phyloP scores from a whole-genome alignment of 2,888 invertebrate genomes.

The Cosmia pyralina region DNA sequence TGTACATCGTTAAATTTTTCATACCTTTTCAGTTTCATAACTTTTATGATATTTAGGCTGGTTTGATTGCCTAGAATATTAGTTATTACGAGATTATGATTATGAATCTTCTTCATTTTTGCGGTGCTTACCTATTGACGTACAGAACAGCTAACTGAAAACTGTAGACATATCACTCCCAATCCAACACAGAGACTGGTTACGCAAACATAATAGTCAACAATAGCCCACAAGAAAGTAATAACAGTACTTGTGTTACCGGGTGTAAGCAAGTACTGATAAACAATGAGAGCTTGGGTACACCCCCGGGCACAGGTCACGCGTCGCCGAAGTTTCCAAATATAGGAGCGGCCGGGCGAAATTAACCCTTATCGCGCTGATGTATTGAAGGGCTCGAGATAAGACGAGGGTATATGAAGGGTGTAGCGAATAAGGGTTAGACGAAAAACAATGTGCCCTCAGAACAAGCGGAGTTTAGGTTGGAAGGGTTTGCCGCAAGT shows the following conservation, averaged over 20 bases:
- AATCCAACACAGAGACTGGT: conserved; percentile 5
- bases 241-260: conserved; percentile 56
- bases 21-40: not conserved
- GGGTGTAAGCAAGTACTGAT: conserved; percentile 54
- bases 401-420: conserved; percentile 43
- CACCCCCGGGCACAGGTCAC: conserved; percentile 53
- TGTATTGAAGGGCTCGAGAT: conserved; percentile 61
- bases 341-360: conserved; percentile 54
- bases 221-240: conserved; percentile 37
- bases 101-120: not conserved
- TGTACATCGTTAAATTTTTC: conserved; percentile 33
- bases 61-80: conserved; percentile 8
- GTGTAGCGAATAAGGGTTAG: conserved; percentile 35
- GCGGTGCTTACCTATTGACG: too few species aligned
- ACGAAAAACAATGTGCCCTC: conserved; percentile 42
- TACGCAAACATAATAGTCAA: conserved; percentile 31
- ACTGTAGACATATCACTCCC: not conserved
- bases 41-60: conserved; percentile 9
- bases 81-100: too few species aligned
- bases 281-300: conserved; percentile 49
- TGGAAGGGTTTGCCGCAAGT: conserved; percentile 34
- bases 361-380: conserved; percentile 61
- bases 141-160: not conserved
- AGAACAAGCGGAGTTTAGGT: conserved; percentile 35
- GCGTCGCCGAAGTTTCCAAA: conserved; percentile 65